A percentile compares a stretch with the other conserved stretches of the same genome.
phyloP scores from a whole-genome alignment of 92 coral and sea anemone species.

The Paramuricea clavata region DNA sequence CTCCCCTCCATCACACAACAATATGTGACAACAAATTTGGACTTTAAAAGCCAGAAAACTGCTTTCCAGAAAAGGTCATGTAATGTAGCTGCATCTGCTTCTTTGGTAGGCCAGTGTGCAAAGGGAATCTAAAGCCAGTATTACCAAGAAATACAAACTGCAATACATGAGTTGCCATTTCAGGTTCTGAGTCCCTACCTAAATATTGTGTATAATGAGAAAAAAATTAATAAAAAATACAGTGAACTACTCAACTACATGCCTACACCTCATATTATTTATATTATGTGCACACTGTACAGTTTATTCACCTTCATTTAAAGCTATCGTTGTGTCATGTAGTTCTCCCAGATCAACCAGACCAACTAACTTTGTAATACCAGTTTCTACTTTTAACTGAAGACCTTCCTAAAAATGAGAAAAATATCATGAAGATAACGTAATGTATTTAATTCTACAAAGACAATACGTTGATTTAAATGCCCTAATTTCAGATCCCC shows the following conservation, averaged over 20 bases:
- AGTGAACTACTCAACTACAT: too few species aligned
- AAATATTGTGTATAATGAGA: neutral
- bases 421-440: neutral
- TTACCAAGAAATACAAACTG: constrained; percentile 70
- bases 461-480: neutral
- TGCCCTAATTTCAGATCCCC: too few species aligned
- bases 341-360: constrained; percentile 54
- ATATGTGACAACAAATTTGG: constrained; percentile 47
- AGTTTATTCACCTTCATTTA: neutral
- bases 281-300: neutral
- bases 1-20: constrained; percentile 70
- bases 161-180: constrained; percentile 60
- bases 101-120: constrained; percentile 68
- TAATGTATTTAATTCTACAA: neutral
- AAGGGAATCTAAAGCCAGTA: constrained; percentile 65
- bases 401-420: constrained; percentile 44
- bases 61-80: constrained; percentile 59
- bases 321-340: constrained; percentile 25
- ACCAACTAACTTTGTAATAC: constrained; percentile 54
- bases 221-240: neutral
- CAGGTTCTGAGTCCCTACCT: constrained; percentile 29
- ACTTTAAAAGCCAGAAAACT: constrained; percentile 46
- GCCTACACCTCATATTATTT: neutral
- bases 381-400: constrained; percentile 41
- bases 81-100: constrained; percentile 57